Percentiles rank a stretch among this genome's conserved stretches.
Evolutionary conservation across 2,888 invertebrate genomes (phyloP).

Genomic region (Synanthedon vespiformis): DNA sequence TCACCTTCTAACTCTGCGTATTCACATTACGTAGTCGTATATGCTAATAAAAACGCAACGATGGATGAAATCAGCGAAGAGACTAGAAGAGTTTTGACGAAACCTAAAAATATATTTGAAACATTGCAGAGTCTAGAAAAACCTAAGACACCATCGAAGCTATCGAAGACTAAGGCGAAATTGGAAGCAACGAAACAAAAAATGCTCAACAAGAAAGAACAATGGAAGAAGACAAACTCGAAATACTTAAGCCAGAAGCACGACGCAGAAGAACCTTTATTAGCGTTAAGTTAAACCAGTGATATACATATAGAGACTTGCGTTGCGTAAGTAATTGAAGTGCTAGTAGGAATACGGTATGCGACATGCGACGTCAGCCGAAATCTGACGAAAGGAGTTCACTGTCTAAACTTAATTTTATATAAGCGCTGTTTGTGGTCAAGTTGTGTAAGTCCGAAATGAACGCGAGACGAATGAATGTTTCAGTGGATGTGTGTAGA

Average conservation of each 20-base stretch:
- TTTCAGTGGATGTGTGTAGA: constrained; percentile 28
- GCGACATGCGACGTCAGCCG: constrained; percentile 23
- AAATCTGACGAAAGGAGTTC: constrained; percentile 37
- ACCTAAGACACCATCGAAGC: constrained; percentile 47
- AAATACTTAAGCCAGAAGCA: constrained; percentile 48
- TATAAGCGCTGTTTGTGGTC: constrained; percentile 26
- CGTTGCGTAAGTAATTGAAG: constrained; percentile 45
- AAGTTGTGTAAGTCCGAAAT: constrained; percentile 21
- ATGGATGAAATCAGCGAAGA: constrained; percentile 64
- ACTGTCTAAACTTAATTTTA: constrained; percentile 39
- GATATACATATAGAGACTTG: constrained; percentile 51
- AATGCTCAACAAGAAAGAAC: constrained; percentile 48
- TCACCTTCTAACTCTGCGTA: constrained; percentile 83
- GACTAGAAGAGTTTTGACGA: constrained; percentile 48
- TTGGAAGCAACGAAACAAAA: constrained; percentile 66
- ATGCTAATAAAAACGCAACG: constrained; percentile 83
- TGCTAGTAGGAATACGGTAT: constrained; percentile 31
- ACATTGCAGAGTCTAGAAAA: constrained; percentile 66
- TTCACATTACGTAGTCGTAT: constrained; percentile 86
- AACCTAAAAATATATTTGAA: constrained; percentile 87
- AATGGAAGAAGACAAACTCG: constrained; percentile 53
- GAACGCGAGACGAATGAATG: constrained; percentile 26
- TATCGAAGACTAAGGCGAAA: constrained; percentile 76
- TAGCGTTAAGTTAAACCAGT: constrained; percentile 75
- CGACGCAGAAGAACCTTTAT: constrained; percentile 73